Base-by-base conservation (phyloP, 2,797 vertebrate species). In the Etheostoma perlongum region DNA sequence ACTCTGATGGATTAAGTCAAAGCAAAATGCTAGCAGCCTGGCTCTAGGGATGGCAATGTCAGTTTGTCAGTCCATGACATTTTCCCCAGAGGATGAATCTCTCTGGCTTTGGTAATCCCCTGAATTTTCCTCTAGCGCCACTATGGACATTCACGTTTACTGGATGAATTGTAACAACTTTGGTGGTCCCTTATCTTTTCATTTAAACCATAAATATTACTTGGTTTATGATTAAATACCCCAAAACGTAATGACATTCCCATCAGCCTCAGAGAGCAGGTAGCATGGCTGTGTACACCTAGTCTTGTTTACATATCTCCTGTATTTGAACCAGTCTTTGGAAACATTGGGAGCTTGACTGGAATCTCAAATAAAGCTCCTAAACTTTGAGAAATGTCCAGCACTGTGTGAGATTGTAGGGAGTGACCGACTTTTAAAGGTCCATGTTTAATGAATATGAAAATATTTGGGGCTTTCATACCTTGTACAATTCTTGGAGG, bases 401-500 rank as follows among this genome's bases (percentile, higher is more conserved):
- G 23, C 9, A 48, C 9, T 58, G 14, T 18, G 72, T 27, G 53
- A 19, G 12, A 30, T 54, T 74, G 4, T 13, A 53, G 6, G 6
- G 14, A 25, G 4, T 27, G 19, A 33, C 4, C 14, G 4, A 19
- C 42, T 48, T n/a, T 14, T 49, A 13, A 27, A 30, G 48, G 10
- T 47, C 9, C 5, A 5, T 48, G 54, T 51, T n/a, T 44, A 44
- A 8, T 42, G 18, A 62, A 58, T 18, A 23, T 21, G 3, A 23
- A 60, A 25, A 57, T 60, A n/a, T 51, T 58, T 59, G 14, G 25
- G 21, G 48, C 21, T 2, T 49, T 15, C 51, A 12, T 81, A 96
- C 95, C 95, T 94, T 89, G 94, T 25, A 72, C 74, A 49, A 91
- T 84, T 88, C 95, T 92, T 5, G 91, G 68, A n/a, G 89, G 67